Evolutionary conservation across 2,888 invertebrate species (phyloP).

Genomic region (Pristionchus entomophagus): DNA sequence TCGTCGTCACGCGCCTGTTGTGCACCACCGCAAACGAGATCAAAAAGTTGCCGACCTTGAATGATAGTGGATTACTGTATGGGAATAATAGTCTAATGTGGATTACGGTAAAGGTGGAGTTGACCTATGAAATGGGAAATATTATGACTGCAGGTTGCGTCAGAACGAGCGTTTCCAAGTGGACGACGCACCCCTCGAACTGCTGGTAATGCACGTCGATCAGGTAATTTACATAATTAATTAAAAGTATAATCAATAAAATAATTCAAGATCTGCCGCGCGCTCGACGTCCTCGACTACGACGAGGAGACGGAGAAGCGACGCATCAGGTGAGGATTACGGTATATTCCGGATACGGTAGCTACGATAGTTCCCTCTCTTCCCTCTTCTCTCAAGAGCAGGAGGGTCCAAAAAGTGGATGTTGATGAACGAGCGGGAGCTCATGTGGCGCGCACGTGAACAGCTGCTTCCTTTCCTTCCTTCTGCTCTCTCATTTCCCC

Average conservation of each 20-base stretch:
- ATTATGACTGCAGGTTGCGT: constrained; percentile 21
- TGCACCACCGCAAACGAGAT: constrained; percentile 1
- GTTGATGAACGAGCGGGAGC: neutral
- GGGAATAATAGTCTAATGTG: neutral
- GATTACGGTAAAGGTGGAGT: neutral
- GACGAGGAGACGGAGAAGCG: neutral
- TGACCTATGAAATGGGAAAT: neutral
- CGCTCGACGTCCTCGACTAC: constrained; percentile 34
- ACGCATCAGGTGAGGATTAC: constrained; percentile 14
- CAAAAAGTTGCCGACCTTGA: constrained; percentile 6
- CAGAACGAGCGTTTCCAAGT: constrained; percentile 59
- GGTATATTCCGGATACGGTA: neutral
- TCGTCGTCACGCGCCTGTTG: neutral
- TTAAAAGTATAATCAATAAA: neutral
- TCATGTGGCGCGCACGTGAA: constrained; percentile 30
- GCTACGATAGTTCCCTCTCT: neutral
- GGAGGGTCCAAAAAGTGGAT: constrained; percentile 9
- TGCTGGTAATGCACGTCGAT: constrained; percentile 67
- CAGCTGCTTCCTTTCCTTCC: constrained; percentile 6
- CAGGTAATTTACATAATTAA: constrained; percentile 50
- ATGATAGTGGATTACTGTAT: too few relatives aligned
- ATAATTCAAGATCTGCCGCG: constrained; percentile 20
- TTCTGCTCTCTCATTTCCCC: neutral
- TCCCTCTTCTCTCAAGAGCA: neutral
- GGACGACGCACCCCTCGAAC: constrained; percentile 59